Percentiles rank a stretch among this genome's conserved stretches.
Evolutionary conservation across 92 coral and sea anemone genomes (phyloP).

Genomic region (Galaxea fascicularis): DNA sequence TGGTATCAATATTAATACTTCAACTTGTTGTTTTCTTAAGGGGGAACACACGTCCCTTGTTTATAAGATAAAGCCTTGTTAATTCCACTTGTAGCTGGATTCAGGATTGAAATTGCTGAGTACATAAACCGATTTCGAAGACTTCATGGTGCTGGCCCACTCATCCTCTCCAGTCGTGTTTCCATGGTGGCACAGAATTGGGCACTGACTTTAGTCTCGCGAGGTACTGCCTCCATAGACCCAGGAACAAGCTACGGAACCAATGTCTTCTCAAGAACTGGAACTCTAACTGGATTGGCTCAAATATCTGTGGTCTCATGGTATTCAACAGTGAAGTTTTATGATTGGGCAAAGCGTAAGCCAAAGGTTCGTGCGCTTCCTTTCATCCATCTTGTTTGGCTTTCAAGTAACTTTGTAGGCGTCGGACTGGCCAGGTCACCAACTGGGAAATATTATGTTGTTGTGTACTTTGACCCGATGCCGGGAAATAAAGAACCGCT

Average conservation of each 20-base stretch:
- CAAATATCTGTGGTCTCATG: slow-evolving; percentile 63
- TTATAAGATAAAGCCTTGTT: background rate
- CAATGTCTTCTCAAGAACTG: slow-evolving; percentile 50
- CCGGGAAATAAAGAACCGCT: slow-evolving; percentile 54
- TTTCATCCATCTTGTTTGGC: slow-evolving; percentile 73
- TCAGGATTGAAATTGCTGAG: slow-evolving; percentile 63
- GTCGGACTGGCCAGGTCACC: slow-evolving; percentile 76
- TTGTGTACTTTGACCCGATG: slow-evolving; percentile 66
- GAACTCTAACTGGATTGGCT: slow-evolving; percentile 66
- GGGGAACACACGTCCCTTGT: no score
- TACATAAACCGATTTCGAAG: slow-evolving; percentile 77
- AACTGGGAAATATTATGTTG: slow-evolving; percentile 68
- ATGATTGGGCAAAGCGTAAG: slow-evolving; percentile 80
- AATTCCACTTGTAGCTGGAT: slow-evolving; percentile 46
- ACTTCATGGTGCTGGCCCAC: slow-evolving; percentile 80
- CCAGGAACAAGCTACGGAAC: slow-evolving; percentile 77
- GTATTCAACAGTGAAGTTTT: slow-evolving; percentile 74
- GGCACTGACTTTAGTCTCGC: slow-evolving; percentile 58
- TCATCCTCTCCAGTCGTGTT: slow-evolving; percentile 53
- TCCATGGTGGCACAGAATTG: slow-evolving; percentile 73
- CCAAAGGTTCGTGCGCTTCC: slow-evolving; percentile 58
- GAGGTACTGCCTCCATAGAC: slow-evolving; percentile 65
- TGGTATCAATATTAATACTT: no score
- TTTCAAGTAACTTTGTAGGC: slow-evolving; percentile 70
- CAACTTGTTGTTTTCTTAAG: no score